Conservation (phyloP, 2,797 vertebrate species). For the Halcyon leucocephala region DNA sequence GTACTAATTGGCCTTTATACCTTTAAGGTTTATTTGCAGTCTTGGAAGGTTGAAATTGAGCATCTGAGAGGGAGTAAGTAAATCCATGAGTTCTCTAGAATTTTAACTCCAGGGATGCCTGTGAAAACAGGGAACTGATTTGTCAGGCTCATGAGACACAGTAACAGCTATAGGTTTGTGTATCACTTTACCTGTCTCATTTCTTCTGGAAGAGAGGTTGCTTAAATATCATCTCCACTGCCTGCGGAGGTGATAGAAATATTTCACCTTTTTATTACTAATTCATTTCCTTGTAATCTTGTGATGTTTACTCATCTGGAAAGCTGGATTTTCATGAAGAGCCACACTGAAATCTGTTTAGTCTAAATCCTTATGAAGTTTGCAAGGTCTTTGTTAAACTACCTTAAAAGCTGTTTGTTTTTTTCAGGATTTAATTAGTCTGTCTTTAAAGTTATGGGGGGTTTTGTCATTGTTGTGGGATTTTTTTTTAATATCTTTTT, state of each 20-base stretch:
- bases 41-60: not conserved
- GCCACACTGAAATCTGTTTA: not conserved
- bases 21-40: not conserved
- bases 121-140: not conserved
- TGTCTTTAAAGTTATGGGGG: not conserved
- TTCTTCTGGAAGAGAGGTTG: not conserved
- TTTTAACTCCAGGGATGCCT: not conserved
- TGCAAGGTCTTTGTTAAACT: not conserved
- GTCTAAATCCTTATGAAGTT: not conserved
- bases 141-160: not conserved
- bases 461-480: no score
- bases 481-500: not conserved
- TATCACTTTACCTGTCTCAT: not conserved
- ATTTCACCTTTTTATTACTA: not conserved
- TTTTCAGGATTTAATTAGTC: not conserved
- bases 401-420: not conserved
- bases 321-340: constrained; percentile 16
- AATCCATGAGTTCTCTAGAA: not conserved
- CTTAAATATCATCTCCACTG: not conserved
- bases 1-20: not conserved
- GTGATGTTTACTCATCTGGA: not conserved
- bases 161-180: not conserved
- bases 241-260: not conserved
- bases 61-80: not conserved
- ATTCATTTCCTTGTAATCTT: not conserved